Conservation (phyloP, 2,888 invertebrate species). For the Tridacna gigas region DNA sequence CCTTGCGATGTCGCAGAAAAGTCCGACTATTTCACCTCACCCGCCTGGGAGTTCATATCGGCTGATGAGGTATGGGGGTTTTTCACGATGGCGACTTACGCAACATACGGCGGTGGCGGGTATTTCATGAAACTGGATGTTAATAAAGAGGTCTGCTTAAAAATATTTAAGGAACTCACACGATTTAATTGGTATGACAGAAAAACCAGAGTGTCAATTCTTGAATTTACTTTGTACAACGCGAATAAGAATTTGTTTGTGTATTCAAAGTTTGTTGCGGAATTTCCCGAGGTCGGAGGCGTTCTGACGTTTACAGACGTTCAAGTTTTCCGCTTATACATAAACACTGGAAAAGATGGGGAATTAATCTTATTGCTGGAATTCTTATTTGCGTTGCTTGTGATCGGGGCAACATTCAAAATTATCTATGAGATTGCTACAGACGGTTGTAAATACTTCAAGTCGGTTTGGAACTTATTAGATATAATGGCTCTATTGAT, state of each 20-base stretch:
- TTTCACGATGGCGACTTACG: constrained; percentile 51
- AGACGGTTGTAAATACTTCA: constrained; percentile 76
- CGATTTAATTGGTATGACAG: constrained; percentile 75
- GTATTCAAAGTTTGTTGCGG: constrained; percentile 72
- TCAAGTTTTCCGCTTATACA: constrained; percentile 68
- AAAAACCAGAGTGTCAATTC: constrained; percentile 77
- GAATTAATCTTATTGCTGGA: constrained; percentile 65
- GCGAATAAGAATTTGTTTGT: constrained; percentile 76
- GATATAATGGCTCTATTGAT: constrained; percentile 82
- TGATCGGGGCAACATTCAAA: constrained; percentile 61
- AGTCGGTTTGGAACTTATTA: constrained; percentile 84
- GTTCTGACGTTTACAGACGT: constrained; percentile 66
- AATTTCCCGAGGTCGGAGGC: constrained; percentile 76
- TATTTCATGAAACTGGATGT: constrained; percentile 66
- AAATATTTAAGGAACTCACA: constrained; percentile 62
- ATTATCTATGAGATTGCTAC: constrained; percentile 59
- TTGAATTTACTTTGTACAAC: constrained; percentile 81
- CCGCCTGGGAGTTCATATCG: constrained; percentile 52
- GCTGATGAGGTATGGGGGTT: constrained; percentile 62
- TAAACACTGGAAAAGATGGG: constrained; percentile 61
- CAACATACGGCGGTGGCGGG: constrained; percentile 59
- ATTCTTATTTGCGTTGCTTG: constrained; percentile 61
- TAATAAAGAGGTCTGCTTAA: constrained; percentile 53
- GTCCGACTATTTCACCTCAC: constrained; percentile 50
- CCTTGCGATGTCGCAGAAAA: constrained; percentile 58